Evolutionary conservation across 1,140 invertebrate species (phyloP).

Genomic region (Diabrotica undecimpunctata): DNA sequence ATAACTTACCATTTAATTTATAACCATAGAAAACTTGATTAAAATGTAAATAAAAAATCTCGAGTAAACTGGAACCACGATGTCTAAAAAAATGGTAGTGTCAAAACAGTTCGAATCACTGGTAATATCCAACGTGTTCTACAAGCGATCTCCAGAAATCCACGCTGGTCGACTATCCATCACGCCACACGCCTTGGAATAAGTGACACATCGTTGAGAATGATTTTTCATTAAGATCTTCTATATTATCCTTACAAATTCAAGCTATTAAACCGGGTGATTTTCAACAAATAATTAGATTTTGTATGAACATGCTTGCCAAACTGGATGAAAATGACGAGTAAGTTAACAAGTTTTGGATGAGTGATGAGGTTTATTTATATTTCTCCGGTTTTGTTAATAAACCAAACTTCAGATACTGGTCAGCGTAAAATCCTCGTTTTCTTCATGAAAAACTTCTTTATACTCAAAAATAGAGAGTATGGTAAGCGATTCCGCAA

Average conservation of each 20-base stretch:
- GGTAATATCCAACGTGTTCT: slow-evolving; percentile 21
- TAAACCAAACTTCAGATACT: slow-evolving; percentile 20
- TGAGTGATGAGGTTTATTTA: slow-evolving; percentile 10
- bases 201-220: slow-evolving; percentile 19
- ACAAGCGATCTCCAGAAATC: slow-evolving; percentile 21
- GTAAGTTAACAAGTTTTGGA: slow-evolving; percentile 12
- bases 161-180: slow-evolving; percentile 21
- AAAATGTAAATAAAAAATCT: neutral
- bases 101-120: neutral
- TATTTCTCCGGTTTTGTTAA: slow-evolving; percentile 6
- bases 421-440: slow-evolving; percentile 17
- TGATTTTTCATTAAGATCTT: slow-evolving; percentile 17
- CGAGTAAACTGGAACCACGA: slow-evolving; percentile 20
- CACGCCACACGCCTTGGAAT: slow-evolving; percentile 20
- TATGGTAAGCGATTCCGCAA: too few species aligned
- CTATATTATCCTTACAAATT: slow-evolving; percentile 15
- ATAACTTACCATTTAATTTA: neutral
- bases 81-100: slow-evolving; percentile 16
- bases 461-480: slow-evolving; percentile 8
- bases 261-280: slow-evolving; percentile 21
- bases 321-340: slow-evolving; percentile 20
- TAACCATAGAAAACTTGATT: neutral
- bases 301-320: slow-evolving; percentile 13
- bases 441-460: slow-evolving; percentile 25
- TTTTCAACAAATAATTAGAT: slow-evolving; percentile 21